phyloP scores from a whole-genome alignment of 2,888 invertebrate species.

The Dynastes hyllus region DNA sequence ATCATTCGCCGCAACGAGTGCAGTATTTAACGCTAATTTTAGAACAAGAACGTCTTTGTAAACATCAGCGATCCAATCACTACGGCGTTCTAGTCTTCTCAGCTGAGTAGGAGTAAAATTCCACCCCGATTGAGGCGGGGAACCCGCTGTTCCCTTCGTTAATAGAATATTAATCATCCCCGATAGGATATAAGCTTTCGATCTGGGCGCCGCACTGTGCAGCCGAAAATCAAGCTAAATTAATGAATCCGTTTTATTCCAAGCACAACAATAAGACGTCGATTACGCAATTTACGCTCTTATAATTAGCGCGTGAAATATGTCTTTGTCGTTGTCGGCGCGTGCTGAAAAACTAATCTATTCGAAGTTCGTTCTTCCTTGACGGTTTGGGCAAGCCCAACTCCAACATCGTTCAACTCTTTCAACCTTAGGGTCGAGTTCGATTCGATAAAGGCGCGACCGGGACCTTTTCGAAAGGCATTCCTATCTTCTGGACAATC shows the following conservation, averaged over 20 bases:
- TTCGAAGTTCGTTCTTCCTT: background rate
- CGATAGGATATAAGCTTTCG: constrained; percentile 3
- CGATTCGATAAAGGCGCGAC: background rate
- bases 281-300: constrained; percentile 29
- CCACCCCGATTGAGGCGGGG: background rate
- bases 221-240: constrained; percentile 13
- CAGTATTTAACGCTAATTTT: constrained; percentile 11
- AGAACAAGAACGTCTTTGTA: constrained; percentile 2
- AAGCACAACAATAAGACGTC: constrained; percentile 15
- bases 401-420: background rate
- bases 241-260: constrained; percentile 24
- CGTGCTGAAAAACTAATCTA: background rate
- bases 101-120: background rate
- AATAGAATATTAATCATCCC: constrained; percentile 29
- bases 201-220: background rate
- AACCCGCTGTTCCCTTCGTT: background rate
- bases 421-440: background rate
- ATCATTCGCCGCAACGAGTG: constrained; percentile 9
- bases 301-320: constrained; percentile 27
- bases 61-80: background rate
- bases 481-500: constrained; percentile 17
- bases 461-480: background rate
- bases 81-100: background rate
- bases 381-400: background rate
- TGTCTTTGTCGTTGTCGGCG: constrained; percentile 2